Conservation (phyloP, 2,113 vertebrate genomes). For the Serilophus lunatus region DNA sequence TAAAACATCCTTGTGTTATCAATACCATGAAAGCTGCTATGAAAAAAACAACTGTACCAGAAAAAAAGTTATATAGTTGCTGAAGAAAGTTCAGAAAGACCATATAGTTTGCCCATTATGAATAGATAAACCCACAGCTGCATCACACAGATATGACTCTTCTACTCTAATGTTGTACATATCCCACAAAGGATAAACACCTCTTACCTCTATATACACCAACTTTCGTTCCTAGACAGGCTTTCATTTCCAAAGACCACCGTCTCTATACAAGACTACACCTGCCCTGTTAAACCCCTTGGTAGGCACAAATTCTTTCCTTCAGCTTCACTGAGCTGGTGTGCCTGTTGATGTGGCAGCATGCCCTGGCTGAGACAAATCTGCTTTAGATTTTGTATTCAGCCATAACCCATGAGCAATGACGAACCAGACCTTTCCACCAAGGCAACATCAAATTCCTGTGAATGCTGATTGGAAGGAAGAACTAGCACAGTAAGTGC, state of each 20-base stretch:
- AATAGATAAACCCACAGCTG: background rate
- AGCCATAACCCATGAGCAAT: background rate
- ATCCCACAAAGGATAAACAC: background rate
- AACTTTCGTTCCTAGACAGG: background rate
- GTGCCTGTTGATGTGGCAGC: background rate
- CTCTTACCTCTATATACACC: background rate
- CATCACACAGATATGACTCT: background rate
- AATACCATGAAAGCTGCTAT: background rate
- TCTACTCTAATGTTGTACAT: background rate
- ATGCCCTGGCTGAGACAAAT: background rate
- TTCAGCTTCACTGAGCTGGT: background rate
- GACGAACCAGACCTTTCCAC: background rate
- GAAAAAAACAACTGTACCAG: background rate
- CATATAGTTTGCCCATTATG: background rate
- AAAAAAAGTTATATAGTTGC: background rate
- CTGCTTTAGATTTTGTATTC: background rate
- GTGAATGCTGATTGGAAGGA: background rate
- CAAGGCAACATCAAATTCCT: background rate
- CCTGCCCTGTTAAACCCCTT: background rate
- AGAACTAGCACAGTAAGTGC: background rate
- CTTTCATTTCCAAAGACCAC: background rate
- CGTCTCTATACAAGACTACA: background rate
- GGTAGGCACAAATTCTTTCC: background rate
- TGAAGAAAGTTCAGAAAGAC: background rate
- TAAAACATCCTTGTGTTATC: background rate